Evolutionary conservation across 2,888 invertebrate genomes (phyloP), one percentile per base, ranked within the genome.

Genomic region (Aricia artaxerxes): DNA sequence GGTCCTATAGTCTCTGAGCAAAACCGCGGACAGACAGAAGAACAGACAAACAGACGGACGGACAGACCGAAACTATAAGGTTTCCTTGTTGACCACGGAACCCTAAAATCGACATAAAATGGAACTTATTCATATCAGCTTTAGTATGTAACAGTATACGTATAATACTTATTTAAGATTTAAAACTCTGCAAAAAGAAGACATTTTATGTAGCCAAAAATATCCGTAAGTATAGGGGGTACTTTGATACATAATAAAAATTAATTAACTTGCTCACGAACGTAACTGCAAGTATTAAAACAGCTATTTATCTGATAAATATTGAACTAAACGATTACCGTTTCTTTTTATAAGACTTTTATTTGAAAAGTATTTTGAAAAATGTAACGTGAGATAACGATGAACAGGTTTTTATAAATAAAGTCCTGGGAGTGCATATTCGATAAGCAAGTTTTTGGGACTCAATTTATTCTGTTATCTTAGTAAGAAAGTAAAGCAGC

Each of bases 371-470:
- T 69, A 35, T 69, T 69, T 69, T 69, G 69, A 69, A 69, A 69
- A 69, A 35, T 4, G 57, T 57, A 77, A 57, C 49, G 2, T 38
- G 53, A 57, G 49, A 53, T 57, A 31, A 38, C 76, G 31, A 35
- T 6, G 57, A 53, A 5, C 31, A 35, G 35, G 31, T n/a, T 73
- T 44, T 75, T 49, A 31, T 44, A 49, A 24, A 44, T 24, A 49
- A 53, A 49, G 31, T 77, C 9, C 57, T 77, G 38, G 35, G 35
- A 60, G 40, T 77, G 38, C 60, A 77, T 16, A 77, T 77, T 77
- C 57, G n/a, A 11, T 35, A 69, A 38, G 35, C 69, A 35, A 35
- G 69, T 69, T 69, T 61, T 69, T 38, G 69, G 24, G 35, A 38
- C 16, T 69, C 69, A 38, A 69, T 69, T 69, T 69, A 69, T 69